These are phyloP conservation scores for Morphnarchus princeps DNA, from an alignment of 2,113 vertebrate species.

Conservation along the genomic window DNA sequence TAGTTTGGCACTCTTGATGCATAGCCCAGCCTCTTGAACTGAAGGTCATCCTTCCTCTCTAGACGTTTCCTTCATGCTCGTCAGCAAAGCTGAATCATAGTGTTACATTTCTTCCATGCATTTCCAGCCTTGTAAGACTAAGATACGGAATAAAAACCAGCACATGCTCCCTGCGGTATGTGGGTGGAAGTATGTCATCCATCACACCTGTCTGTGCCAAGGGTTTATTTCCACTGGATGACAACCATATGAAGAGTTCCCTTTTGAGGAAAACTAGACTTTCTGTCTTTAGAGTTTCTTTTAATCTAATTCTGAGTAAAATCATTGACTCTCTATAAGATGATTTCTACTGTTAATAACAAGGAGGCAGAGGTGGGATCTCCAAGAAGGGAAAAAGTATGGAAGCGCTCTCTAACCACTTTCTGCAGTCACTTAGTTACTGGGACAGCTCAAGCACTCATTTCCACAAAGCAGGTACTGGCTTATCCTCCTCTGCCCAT, in stretches of 20 bases:
- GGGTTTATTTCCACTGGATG: background rate
- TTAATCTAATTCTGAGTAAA: background rate
- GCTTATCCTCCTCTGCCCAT: background rate
- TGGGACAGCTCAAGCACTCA: background rate
- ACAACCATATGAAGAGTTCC: background rate
- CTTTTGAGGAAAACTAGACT: background rate
- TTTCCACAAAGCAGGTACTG: background rate
- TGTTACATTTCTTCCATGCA: background rate
- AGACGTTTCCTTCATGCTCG: background rate
- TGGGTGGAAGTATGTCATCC: background rate
- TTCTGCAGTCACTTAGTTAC: background rate
- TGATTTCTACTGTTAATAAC: background rate
- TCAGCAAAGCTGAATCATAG: background rate
- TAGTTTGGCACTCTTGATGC: background rate
- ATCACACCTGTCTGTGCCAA: background rate
- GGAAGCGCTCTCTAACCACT: background rate
- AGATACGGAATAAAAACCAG: background rate
- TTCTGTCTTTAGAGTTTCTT: background rate
- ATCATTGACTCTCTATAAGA: background rate
- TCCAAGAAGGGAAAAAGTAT: background rate
- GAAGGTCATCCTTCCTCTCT: background rate
- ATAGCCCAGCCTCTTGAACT: background rate
- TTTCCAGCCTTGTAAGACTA: background rate
- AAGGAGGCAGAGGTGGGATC: background rate
- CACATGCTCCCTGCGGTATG: background rate